A percentile compares a stretch with the other conserved stretches of the same genome.
Conservation (phyloP, 53 echinoderm and acorn worm genomes). For the Hippasteria phrygiana region DNA sequence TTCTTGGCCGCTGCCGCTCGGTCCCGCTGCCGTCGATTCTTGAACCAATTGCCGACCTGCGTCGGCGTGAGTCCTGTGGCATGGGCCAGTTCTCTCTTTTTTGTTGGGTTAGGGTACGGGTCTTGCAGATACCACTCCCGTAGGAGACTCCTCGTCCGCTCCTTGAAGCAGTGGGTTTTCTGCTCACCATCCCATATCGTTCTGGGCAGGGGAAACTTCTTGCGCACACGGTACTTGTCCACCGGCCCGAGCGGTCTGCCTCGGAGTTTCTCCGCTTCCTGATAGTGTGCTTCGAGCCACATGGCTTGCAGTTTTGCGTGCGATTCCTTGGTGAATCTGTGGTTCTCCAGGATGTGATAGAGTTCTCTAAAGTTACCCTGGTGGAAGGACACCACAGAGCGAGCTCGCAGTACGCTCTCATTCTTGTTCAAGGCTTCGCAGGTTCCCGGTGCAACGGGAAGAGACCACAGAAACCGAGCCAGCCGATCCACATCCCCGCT, state of each 20-base stretch:
- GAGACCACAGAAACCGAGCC: slow-evolving; percentile 97
- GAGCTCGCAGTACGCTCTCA: slow-evolving; percentile 95
- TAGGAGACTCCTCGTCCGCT: slow-evolving; percentile 96
- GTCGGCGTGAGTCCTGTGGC: slow-evolving; percentile 99
- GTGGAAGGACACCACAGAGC: slow-evolving; percentile 97
- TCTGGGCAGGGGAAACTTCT: slow-evolving; percentile 99
- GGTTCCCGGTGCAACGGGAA: slow-evolving; percentile 98
- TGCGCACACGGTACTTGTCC: slow-evolving; percentile 99
- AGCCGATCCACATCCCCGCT: slow-evolving; percentile 98
- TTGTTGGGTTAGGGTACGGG: slow-evolving; percentile 99
- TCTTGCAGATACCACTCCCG: slow-evolving; percentile 99
- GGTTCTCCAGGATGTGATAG: slow-evolving; percentile 97
- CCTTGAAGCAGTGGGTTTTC: slow-evolving; percentile 99
- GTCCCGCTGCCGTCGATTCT: slow-evolving; percentile 96
- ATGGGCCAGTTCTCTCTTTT: slow-evolving; percentile 98
- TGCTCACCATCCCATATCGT: slow-evolving; percentile 99
- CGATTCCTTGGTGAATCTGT: slow-evolving; percentile 97
- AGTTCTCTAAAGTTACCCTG: slow-evolving; percentile 99
- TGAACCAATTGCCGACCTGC: slow-evolving; percentile 99
- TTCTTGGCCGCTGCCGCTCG: slow-evolving; percentile 99
- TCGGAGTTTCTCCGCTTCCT: slow-evolving; percentile 97
- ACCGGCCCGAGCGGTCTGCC: slow-evolving; percentile 98
- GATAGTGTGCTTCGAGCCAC: slow-evolving; percentile 99
- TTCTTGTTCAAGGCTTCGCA: slow-evolving; percentile 97
- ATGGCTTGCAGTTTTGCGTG: slow-evolving; percentile 99